Evolutionary conservation across 2,888 invertebrate genomes (phyloP), one percentile per base, ranked within the genome.

Genomic region (Vanessa cardui): DNA sequence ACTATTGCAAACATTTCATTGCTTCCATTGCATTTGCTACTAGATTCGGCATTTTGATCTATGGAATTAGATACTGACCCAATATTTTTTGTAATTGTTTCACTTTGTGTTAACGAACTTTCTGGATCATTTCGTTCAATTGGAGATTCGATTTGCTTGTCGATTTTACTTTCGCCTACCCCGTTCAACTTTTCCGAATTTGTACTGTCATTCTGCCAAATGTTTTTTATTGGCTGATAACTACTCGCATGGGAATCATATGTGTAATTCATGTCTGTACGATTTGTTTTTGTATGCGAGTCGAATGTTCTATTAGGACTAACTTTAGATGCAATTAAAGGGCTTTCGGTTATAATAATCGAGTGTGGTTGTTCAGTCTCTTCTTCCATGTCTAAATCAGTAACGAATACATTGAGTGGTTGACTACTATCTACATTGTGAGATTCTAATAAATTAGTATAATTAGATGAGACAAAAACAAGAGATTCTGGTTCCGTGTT

Each of bases 311-410:
- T 78, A 67, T 81, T 85, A 0, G 83, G 80, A 73, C 76, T 86
- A 20, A 82, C 78, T 74, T 81, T 86, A 56, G 79, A 76, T 12
- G 80, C 72, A 66, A 83, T 80, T 74, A 86, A 79, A 45, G 84
- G 83, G 47, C 83, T 81, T 77, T 90, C 90, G 5, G 92, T 91
- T 59, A 92, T 85, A 8, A 92, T 91, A 20, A 92, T 90, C 46
- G 92, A 92, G 75, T 92, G 92, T 20, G 92, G 92, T 72, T 91
- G 92, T 59, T 92, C 91, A 26, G 82, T 89, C 73, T 90, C 91
- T 71, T 91, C 90, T 60, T 89, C 90, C 16, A 76, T 74, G 68
- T 87, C 86, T 64, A 87, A 82, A 76, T 88, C 85, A 16, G 87
- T 83, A 72, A 87, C 80, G 77, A 83, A 86, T 73, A 81, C 72